A percentile compares a stretch with the other conserved stretches of the same genome.
These are phyloP conservation scores for Acheta domesticus DNA, from an alignment of 2,888 invertebrate species.

Conservation along the genomic window DNA sequence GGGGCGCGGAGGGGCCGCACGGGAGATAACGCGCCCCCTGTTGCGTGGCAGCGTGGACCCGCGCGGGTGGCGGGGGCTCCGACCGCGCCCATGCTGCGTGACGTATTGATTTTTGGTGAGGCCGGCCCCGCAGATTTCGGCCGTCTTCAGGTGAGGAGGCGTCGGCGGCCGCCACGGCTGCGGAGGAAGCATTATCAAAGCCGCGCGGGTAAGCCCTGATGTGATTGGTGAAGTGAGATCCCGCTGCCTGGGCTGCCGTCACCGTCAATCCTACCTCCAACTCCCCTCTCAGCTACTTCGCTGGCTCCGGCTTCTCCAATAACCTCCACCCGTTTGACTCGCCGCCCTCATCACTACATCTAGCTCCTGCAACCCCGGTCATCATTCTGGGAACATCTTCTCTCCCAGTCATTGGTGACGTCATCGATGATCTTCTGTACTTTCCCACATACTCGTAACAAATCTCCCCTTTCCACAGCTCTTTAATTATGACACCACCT, in stretches of 20 bases:
- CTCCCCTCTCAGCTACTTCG: no score
- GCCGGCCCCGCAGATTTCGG: background rate
- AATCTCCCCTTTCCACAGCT: no score
- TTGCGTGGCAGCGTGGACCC: background rate
- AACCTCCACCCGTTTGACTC: no score
- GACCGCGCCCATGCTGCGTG: background rate
- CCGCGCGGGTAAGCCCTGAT: background rate
- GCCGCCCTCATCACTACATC: no score
- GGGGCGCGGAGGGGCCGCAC: background rate
- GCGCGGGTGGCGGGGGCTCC: background rate
- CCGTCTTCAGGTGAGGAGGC: constrained; percentile 1
- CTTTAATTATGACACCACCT: no score
- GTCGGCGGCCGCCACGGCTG: background rate
- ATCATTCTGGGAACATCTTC: no score
- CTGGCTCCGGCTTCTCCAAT: no score
- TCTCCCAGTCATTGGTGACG: no score
- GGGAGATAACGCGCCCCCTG: background rate
- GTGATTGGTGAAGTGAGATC: background rate
- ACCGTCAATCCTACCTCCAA: background rate
- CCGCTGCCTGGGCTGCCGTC: background rate
- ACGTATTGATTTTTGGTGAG: constrained; percentile 18
- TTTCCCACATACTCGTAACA: no score
- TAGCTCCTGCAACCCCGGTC: no score
- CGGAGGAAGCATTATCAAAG: background rate
- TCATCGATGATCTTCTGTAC: no score